Conservation (phyloP, 2,113 vertebrate species). For the Phalacrocorax brasilianus region DNA sequence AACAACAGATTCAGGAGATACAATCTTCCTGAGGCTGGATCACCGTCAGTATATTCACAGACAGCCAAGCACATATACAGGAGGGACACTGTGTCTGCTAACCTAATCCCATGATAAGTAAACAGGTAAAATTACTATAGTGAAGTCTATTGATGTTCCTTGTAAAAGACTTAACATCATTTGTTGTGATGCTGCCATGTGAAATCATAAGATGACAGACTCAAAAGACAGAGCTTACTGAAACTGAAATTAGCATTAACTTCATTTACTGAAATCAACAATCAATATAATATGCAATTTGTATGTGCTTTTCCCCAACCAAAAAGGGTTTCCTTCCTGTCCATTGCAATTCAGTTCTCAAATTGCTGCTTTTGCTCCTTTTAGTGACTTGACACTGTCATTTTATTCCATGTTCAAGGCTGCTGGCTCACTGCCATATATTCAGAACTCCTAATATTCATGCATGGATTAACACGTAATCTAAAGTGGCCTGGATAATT, state of each 20-base stretch:
- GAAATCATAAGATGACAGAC: neutral
- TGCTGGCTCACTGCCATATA: slow-evolving; percentile 30
- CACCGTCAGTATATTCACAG: neutral
- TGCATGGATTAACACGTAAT: neutral
- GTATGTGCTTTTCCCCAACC: neutral
- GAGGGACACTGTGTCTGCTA: neutral
- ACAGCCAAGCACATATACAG: neutral
- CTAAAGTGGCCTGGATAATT: neutral
- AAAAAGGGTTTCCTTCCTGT: slow-evolving; percentile 47
- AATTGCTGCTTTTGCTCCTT: slow-evolving; percentile 3
- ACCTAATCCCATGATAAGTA: neutral
- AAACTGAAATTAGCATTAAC: slow-evolving; percentile 41
- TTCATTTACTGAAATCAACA: slow-evolving; percentile 44
- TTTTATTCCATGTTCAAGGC: slow-evolving; percentile 49
- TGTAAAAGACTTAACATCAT: neutral
- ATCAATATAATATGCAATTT: slow-evolving; percentile 21
- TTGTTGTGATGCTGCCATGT: neutral
- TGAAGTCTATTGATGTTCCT: neutral
- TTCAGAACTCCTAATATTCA: neutral
- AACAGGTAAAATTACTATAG: neutral
- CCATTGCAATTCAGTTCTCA: slow-evolving; percentile 37
- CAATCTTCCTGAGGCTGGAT: neutral
- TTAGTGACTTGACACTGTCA: neutral
- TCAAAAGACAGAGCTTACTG: slow-evolving; percentile 19
- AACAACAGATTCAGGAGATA: neutral